phyloP scores from a whole-genome alignment of 2,797 vertebrate genomes.

The Sebastolobus alascanus region DNA sequence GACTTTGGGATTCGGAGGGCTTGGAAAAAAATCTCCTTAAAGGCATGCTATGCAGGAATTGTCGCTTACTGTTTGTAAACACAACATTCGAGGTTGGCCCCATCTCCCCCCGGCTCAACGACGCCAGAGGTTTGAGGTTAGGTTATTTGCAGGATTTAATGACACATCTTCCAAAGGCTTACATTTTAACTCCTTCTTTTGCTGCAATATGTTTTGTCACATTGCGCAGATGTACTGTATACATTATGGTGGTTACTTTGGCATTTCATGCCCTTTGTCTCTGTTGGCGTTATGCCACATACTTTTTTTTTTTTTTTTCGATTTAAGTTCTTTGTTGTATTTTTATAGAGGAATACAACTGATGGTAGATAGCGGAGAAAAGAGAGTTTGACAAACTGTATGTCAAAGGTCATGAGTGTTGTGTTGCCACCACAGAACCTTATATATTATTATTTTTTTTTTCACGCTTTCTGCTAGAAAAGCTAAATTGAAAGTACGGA shows the following conservation, averaged over 20 bases:
- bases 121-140: too few relatives aligned
- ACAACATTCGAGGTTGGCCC: not conserved
- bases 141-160: too few relatives aligned
- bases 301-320: not conserved
- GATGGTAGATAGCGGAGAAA: not conserved
- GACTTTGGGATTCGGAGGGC: constrained; percentile 19
- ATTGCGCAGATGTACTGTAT: not conserved
- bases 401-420: constrained; percentile 3
- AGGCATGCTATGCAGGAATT: not conserved
- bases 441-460: not conserved
- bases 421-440: not conserved
- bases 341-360: not conserved
- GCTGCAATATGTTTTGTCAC: not conserved
- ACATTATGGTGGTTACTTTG: not conserved
- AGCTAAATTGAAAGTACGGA: not conserved
- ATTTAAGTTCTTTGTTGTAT: not conserved
- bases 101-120: too few relatives aligned
- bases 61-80: not conserved
- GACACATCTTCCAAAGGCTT: too few relatives aligned
- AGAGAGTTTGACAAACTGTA: not conserved
- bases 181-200: too few relatives aligned
- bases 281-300: not conserved
- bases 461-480: too few relatives aligned
- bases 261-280: not conserved
- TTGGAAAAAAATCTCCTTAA: constrained; percentile 15